These are phyloP conservation scores for Lycopodina hypogea DNA, from an alignment of 37 sponge, comb jelly and placozoan species.

Conservation along the genomic window DNA sequence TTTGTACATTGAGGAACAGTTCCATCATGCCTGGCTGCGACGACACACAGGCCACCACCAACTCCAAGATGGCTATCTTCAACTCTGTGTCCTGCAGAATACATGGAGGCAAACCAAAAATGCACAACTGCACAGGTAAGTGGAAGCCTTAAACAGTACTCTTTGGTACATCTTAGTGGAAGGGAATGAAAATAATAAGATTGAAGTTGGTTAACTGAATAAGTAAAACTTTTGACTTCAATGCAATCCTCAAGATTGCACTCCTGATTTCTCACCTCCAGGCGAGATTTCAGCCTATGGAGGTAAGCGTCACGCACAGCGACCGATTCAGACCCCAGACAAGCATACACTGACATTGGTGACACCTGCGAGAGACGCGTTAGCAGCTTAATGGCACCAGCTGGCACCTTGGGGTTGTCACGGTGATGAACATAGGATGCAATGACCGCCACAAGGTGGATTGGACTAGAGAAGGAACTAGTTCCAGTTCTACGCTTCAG, in stretches of 20 bases:
- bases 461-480: not conserved
- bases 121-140: not conserved
- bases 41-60: constrained; percentile 37
- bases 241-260: no score
- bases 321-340: constrained; percentile 63
- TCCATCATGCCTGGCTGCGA: constrained; percentile 80
- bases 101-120: not conserved
- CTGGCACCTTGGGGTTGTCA: constrained; percentile 53
- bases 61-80: constrained; percentile 59
- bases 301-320: constrained; percentile 61
- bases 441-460: constrained; percentile 54
- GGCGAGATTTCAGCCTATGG: constrained; percentile 41
- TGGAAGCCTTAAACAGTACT: not conserved
- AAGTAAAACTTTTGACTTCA: not conserved
- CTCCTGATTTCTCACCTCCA: constrained; percentile 31
- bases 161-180: not conserved
- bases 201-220: not conserved
- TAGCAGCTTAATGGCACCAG: constrained; percentile 40
- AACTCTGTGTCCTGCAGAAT: constrained; percentile 52
- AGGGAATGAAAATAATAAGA: not conserved
- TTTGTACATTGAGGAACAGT: constrained; percentile 53
- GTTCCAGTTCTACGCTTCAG: not conserved
- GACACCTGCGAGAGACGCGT: constrained; percentile 51
- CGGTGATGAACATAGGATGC: constrained; percentile 75
- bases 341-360: constrained; percentile 78